Conservation (phyloP, 1,140 invertebrate genomes). For the Bombus terrestris region DNA sequence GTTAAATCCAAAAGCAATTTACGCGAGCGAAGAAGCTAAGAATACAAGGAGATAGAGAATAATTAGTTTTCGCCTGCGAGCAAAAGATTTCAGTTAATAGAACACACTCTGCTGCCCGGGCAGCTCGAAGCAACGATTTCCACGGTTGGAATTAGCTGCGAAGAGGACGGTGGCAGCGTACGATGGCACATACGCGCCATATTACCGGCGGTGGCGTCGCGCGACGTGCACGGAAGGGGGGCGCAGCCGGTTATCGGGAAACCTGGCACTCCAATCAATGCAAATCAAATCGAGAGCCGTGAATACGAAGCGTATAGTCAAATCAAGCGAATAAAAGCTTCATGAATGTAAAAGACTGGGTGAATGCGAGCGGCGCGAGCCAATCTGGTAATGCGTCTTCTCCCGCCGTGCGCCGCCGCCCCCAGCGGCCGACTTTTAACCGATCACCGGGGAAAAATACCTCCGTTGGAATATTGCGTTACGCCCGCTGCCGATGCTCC, state of each 20-base stretch:
- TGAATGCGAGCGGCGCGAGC: constrained; percentile 74
- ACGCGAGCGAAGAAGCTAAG: neutral
- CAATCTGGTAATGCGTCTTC: constrained; percentile 82
- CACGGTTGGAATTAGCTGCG: neutral
- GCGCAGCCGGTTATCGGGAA: constrained; percentile 59
- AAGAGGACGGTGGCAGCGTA: neutral
- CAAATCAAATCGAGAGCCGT: constrained; percentile 81
- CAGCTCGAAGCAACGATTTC: neutral
- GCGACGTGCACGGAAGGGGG: neutral
- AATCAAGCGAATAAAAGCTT: constrained; percentile 82
- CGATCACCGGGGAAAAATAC: constrained; percentile 36
- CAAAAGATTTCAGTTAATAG: neutral
- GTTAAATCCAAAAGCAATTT: no score
- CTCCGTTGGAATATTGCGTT: constrained; percentile 37
- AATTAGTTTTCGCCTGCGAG: neutral
- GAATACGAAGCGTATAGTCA: constrained; percentile 79
- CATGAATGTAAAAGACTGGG: constrained; percentile 81
- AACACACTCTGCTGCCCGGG: neutral
- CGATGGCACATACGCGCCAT: constrained; percentile 9
- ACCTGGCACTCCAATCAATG: constrained; percentile 82
- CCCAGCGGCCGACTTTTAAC: constrained; percentile 27
- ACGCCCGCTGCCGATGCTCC: neutral
- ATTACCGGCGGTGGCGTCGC: neutral
- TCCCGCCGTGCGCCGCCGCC: constrained; percentile 24
- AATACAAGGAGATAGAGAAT: neutral